These are phyloP conservation scores for Cynopterus brachyotis DNA, from an alignment of 2,113 vertebrate genomes.

Conservation along the genomic window DNA sequence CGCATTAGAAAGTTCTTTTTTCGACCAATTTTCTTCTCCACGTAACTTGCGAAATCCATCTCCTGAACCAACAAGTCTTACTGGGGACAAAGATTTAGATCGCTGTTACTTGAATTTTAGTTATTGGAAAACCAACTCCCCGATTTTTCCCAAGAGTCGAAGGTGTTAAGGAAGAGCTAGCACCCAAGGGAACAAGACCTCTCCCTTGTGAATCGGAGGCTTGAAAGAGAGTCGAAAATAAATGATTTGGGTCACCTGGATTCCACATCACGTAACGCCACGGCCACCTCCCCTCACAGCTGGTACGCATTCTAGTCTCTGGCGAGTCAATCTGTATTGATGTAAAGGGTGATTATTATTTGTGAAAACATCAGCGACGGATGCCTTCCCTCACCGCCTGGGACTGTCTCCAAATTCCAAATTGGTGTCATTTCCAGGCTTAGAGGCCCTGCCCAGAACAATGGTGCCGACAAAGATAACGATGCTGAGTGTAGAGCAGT, in stretches of 20 bases:
- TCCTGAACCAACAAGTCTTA: not conserved
- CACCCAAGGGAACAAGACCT: not conserved
- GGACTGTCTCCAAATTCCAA: not conserved
- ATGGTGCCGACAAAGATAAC: not conserved
- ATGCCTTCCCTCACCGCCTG: not conserved
- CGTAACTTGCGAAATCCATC: not conserved
- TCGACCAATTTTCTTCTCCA: not conserved
- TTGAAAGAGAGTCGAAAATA: not conserved
- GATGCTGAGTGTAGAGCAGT: not conserved
- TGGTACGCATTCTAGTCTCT: not conserved
- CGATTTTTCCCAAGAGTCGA: not conserved
- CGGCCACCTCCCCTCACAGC: not conserved
- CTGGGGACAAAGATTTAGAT: not conserved
- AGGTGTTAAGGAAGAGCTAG: not conserved
- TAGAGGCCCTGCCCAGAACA: not conserved
- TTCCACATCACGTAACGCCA: not conserved
- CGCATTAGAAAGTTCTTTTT: not conserved
- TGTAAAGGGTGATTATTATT: not conserved
- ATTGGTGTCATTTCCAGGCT: not conserved
- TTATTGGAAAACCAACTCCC: not conserved
- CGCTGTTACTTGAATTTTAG: not conserved
- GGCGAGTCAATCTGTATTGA: not conserved
- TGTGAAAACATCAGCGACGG: not conserved
- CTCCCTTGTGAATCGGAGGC: not conserved
- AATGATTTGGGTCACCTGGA: not conserved